Conservation (phyloP, 2,113 vertebrate genomes). For the Colinus virginianus region DNA sequence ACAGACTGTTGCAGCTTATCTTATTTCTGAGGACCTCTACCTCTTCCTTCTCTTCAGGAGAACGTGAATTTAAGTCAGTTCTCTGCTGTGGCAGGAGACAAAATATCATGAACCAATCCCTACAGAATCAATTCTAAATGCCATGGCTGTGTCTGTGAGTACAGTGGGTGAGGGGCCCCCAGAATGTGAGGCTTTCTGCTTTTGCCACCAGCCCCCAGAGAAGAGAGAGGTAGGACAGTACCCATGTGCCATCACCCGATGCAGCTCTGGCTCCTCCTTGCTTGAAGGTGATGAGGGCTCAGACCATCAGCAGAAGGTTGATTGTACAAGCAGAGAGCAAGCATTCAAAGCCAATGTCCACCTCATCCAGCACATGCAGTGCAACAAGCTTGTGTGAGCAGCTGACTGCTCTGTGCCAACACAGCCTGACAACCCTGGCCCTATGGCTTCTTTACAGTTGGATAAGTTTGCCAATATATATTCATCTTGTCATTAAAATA, state of each 20-base stretch:
- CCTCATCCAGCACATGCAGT: neutral
- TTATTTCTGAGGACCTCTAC: neutral
- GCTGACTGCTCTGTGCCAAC: neutral
- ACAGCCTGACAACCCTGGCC: neutral
- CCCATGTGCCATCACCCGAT: rapidly evolving
- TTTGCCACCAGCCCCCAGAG: neutral
- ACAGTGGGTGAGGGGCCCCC: neutral
- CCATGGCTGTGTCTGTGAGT: neutral
- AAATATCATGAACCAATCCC: neutral
- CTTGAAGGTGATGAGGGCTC: neutral
- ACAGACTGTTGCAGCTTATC: neutral
- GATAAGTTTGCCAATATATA: neutral
- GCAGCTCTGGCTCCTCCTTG: neutral
- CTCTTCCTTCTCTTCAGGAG: neutral
- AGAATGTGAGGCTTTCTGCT: neutral
- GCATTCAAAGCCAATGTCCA: neutral
- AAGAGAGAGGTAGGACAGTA: neutral
- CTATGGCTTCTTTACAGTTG: neutral
- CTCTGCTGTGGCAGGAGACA: neutral
- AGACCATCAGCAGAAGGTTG: neutral
- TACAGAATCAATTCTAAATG: neutral
- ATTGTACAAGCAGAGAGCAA: neutral
- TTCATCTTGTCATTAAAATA: neutral
- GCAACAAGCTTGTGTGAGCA: neutral
- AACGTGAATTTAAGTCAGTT: neutral